Conservation (phyloP, 2,797 vertebrate genomes). For the Capromys pilorides region DNA sequence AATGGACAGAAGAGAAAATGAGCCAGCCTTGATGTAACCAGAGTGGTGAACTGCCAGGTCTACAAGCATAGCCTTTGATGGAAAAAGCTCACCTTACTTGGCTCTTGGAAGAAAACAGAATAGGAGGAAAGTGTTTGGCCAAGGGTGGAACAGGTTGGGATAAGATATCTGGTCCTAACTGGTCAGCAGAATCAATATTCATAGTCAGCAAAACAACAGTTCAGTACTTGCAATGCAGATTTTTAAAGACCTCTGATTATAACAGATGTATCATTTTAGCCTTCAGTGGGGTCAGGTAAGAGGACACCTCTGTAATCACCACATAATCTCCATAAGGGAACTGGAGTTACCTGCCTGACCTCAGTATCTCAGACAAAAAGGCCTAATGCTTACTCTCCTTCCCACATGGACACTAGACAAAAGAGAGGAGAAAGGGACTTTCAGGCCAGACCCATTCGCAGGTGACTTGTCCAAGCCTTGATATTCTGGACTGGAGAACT, state of each 20-base stretch:
- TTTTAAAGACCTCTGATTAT: conserved; percentile 1
- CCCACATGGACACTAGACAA: not conserved
- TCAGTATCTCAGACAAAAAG: not conserved
- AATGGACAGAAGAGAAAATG: not conserved
- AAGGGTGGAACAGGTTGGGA: not conserved
- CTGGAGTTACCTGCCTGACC: not conserved
- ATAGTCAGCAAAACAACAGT: conserved; percentile 23
- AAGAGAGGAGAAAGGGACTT: not conserved
- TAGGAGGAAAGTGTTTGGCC: not conserved
- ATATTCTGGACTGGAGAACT: not conserved
- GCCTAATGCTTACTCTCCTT: not conserved
- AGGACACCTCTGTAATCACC: conserved; percentile 27
- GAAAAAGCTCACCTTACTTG: not conserved
- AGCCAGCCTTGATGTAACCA: not conserved
- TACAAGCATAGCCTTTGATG: not conserved
- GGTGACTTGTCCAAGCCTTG: not conserved
- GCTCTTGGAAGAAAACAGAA: not conserved
- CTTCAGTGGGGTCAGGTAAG: not conserved
- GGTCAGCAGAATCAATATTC: not conserved
- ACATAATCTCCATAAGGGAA: conserved; percentile 25
- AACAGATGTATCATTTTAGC: not conserved
- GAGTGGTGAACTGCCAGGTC: not conserved
- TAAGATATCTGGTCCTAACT: not conserved
- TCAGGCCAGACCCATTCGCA: not conserved
- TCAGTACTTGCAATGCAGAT: not conserved